A percentile compares a stretch with the other conserved stretches of the same genome.
These are phyloP conservation scores for Heterotilapia buettikoferi DNA, from an alignment of 2,113 vertebrate species.

Conservation along the genomic window DNA sequence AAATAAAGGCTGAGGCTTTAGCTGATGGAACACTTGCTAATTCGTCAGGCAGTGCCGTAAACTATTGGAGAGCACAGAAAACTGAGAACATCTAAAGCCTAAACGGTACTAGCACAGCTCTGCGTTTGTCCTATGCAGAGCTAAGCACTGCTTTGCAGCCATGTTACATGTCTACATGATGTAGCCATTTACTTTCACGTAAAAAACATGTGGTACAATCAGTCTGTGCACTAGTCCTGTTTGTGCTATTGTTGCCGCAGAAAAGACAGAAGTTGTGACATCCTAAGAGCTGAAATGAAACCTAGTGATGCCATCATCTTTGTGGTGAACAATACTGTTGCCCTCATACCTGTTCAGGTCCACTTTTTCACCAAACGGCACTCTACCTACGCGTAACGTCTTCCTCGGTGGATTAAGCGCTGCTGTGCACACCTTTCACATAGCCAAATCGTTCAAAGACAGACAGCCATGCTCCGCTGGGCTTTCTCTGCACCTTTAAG, in stretches of 20 bases:
- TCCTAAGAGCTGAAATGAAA: background rate
- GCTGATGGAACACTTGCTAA: slow-evolving; percentile 28
- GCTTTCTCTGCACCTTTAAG: background rate
- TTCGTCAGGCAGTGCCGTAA: slow-evolving; percentile 5
- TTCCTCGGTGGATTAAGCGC: background rate
- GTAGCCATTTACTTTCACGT: background rate
- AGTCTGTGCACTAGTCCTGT: background rate
- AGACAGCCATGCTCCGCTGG: background rate
- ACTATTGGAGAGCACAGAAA: slow-evolving; percentile 4
- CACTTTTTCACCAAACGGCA: background rate
- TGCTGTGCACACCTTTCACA: background rate
- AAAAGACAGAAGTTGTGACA: background rate
- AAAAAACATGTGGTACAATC: background rate
- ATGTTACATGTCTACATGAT: background rate
- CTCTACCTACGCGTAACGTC: background rate
- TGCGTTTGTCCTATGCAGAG: background rate
- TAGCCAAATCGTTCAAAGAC: background rate
- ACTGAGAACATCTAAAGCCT: slow-evolving; percentile 13
- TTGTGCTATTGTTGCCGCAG: background rate
- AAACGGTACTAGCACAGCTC: background rate
- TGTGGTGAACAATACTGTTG: background rate
- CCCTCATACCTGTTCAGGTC: background rate
- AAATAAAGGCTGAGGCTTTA: slow-evolving; percentile 32
- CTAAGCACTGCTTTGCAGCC: background rate
- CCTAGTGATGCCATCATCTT: no score